These are phyloP conservation scores for Lutjanus erythropterus DNA, from an alignment of 2,113 vertebrate species.

Conservation along the genomic window DNA sequence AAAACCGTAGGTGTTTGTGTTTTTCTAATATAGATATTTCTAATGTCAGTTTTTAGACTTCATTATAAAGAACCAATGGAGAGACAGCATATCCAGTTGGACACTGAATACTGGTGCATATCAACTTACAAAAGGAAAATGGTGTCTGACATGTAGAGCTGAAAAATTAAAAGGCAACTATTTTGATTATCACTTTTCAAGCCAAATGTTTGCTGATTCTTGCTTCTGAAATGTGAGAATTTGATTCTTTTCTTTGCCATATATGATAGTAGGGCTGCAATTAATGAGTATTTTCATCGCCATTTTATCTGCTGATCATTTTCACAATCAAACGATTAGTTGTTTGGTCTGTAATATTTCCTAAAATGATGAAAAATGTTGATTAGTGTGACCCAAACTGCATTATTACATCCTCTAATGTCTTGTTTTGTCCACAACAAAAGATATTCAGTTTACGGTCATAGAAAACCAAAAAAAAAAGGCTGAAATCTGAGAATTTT, in stretches of 20 bases:
- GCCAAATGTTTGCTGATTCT: neutral
- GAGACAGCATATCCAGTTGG: neutral
- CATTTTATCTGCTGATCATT: too few species aligned
- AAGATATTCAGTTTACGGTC: too few species aligned
- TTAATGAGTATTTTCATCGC: too few species aligned
- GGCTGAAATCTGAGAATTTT: too few species aligned
- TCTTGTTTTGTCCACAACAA: too few species aligned
- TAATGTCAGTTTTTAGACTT: constrained; percentile 38
- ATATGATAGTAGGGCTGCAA: neutral
- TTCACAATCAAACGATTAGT: too few species aligned
- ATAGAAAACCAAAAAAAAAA: too few species aligned
- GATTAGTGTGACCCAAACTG: too few species aligned
- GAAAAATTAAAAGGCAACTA: neutral
- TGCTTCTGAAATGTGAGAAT: neutral
- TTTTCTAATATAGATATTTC: constrained; percentile 47
- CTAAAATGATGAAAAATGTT: too few species aligned
- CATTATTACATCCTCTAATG: too few species aligned
- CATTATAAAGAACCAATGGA: constrained; percentile 12
- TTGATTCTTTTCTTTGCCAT: neutral
- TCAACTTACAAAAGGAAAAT: constrained; percentile 23
- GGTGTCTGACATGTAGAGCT: neutral
- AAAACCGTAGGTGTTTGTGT: constrained; percentile 53
- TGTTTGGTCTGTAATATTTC: too few species aligned
- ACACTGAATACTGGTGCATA: neutral
- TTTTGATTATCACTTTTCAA: neutral